Base-by-base conservation (phyloP, 92 coral and sea anemone species). In the Epizoanthus illoricatus region DNA sequence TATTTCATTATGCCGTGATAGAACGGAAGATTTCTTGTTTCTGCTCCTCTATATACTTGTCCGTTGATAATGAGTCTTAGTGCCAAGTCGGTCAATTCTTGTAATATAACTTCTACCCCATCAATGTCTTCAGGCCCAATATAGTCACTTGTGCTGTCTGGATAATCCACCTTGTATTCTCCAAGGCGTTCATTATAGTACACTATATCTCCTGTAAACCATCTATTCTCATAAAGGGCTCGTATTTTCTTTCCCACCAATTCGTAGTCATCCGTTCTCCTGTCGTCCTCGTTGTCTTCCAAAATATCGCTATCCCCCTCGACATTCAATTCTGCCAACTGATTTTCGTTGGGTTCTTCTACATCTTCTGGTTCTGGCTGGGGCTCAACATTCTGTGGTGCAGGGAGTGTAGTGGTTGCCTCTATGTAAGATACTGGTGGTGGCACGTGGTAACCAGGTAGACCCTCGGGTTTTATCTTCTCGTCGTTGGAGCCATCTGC, bases 301-400 rank as follows among this genome's bases (percentile, higher is more conserved):
- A 57, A 40, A 84, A 71, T 85, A 76, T 75, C 67, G 69, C 79
- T 76, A 76, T 41, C 23, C 43, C 74, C n/a, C 12, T 56, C 74
- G 40, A 20, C 24, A 69, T 69, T n/a, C n/a, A n/a, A n/a, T n/a
- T n/a, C n/a, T n/a, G n/a, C n/a, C n/a, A n/a, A n/a, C n/a, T n/a
- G n/a, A n/a, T n/a, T n/a, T n/a, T n/a, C n/a, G n/a, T n/a, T n/a
- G n/a, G n/a, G n/a, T n/a, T n/a, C n/a, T n/a, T n/a, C n/a, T n/a
- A n/a, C n/a, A n/a, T n/a, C n/a, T 20, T 28, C 74, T 18, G 17
- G 42, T 80, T 45, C 60, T 71, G 43, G 24, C 43, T 70, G 42
- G 71, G 42, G 75, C 55, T 85, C 88, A 52, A 70, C 84, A 69
- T 84, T 74, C 70, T 85, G 88, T 74, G 88, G 84, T 52, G 47